Evolutionary conservation across 2,113 vertebrate species (phyloP).

Genomic region (Rutilus rutilus): DNA sequence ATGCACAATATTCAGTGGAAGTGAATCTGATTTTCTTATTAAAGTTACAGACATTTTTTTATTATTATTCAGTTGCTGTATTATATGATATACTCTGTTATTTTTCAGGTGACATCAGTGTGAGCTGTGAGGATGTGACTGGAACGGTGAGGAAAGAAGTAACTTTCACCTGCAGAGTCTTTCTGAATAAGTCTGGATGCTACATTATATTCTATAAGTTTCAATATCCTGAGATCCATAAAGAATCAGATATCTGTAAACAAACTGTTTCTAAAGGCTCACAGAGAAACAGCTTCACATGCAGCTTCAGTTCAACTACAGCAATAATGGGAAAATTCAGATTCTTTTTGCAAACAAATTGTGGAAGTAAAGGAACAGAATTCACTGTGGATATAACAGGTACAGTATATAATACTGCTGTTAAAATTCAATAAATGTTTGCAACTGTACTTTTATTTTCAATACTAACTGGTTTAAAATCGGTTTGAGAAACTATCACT

Average conservation of each 20-base stretch:
- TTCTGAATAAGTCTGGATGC: rapidly evolving
- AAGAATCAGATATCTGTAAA: neutral
- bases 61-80: neutral
- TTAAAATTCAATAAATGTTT: neutral
- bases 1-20: too few relatives aligned
- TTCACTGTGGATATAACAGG: neutral
- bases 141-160: neutral
- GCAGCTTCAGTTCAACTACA: neutral
- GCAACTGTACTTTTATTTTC: neutral
- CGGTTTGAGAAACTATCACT: too few relatives aligned
- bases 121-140: neutral
- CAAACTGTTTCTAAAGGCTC: too few relatives aligned
- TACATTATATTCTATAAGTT: neutral
- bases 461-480: too few relatives aligned
- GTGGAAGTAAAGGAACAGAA: rapidly evolving
- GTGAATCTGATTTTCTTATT: neutral
- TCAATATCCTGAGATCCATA: neutral
- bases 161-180: neutral
- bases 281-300: neutral
- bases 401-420: neutral
- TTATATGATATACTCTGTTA: neutral
- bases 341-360: neutral
- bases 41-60: neutral
- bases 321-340: rapidly evolving
- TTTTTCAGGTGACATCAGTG: neutral